Conservation (phyloP, 2,888 invertebrate species). For the Cantharis nigra region DNA sequence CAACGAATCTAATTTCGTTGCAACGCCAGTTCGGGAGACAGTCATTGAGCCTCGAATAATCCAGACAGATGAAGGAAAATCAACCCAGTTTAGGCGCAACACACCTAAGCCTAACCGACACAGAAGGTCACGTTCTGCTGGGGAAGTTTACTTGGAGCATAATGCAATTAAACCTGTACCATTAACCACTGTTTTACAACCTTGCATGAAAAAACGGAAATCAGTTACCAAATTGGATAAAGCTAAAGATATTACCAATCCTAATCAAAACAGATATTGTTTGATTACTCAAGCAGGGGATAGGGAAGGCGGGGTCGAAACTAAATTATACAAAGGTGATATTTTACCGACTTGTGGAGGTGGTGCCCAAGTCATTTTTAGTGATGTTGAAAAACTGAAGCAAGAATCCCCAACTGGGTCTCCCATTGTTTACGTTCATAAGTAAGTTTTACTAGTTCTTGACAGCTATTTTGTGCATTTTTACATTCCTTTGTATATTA, state of each 20-base stretch:
- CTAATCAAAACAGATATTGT: constrained; percentile 81
- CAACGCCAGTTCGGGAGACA: background rate
- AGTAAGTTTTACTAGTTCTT: background rate
- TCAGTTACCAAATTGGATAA: constrained; percentile 82
- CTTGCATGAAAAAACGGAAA: constrained; percentile 78
- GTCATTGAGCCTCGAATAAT: background rate
- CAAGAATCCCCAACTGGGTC: constrained; percentile 73
- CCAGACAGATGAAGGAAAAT: background rate
- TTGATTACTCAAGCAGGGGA: constrained; percentile 91
- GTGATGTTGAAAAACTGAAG: constrained; percentile 88
- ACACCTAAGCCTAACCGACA: background rate
- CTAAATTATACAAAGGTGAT: constrained; percentile 90
- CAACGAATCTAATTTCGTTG: constrained; percentile 47
- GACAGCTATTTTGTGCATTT: background rate
- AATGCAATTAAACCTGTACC: constrained; percentile 79
- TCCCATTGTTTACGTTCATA: background rate
- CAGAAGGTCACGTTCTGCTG: constrained; percentile 80
- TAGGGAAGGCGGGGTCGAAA: constrained; percentile 90
- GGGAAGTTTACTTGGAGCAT: constrained; percentile 86
- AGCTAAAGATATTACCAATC: constrained; percentile 74
- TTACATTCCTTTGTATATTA: background rate
- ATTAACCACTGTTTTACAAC: constrained; percentile 88
- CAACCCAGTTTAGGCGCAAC: constrained; percentile 33
- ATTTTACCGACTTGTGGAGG: constrained; percentile 93
- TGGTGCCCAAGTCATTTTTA: constrained; percentile 93